A percentile compares a stretch with the other conserved stretches of the same genome.
Conservation (phyloP, 2,888 invertebrate species). For the Eudasyphora cyanicolor region DNA sequence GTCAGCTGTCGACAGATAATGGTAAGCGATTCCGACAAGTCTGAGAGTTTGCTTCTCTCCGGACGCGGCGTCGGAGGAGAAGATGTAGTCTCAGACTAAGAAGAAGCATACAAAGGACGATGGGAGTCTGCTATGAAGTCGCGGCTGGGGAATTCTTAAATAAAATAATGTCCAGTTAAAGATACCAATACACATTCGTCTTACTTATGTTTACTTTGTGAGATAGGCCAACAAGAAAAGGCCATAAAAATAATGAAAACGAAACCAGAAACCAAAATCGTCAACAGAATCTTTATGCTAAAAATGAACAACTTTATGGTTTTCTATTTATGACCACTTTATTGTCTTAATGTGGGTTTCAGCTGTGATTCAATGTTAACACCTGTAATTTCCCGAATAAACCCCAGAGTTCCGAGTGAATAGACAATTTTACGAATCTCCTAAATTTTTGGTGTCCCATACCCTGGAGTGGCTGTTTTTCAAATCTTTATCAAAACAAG, state of each 20-base stretch:
- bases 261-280: background rate
- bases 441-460: background rate
- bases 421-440: background rate
- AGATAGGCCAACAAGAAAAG: background rate
- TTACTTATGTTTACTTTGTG: slow-evolving; percentile 5
- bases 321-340: background rate
- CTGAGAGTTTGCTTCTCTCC: background rate
- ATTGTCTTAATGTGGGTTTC: background rate
- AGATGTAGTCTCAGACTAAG: slow-evolving; percentile 45
- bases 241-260: background rate
- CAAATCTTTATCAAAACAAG: slow-evolving; percentile 31
- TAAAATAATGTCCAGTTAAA: slow-evolving; percentile 26
- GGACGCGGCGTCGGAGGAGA: background rate
- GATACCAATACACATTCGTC: slow-evolving; percentile 30
- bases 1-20: background rate
- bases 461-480: background rate
- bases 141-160: background rate
- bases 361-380: background rate
- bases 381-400: background rate
- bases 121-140: background rate
- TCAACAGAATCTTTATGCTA: background rate
- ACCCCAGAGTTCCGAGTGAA: background rate
- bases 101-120: slow-evolving; percentile 4
- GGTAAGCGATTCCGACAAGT: background rate
- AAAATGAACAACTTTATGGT: background rate